Percentiles rank a stretch among this genome's conserved stretches.
Evolutionary conservation across 2,113 vertebrate genomes (phyloP).

Genomic region (Pomatorhinus ruficollis): DNA sequence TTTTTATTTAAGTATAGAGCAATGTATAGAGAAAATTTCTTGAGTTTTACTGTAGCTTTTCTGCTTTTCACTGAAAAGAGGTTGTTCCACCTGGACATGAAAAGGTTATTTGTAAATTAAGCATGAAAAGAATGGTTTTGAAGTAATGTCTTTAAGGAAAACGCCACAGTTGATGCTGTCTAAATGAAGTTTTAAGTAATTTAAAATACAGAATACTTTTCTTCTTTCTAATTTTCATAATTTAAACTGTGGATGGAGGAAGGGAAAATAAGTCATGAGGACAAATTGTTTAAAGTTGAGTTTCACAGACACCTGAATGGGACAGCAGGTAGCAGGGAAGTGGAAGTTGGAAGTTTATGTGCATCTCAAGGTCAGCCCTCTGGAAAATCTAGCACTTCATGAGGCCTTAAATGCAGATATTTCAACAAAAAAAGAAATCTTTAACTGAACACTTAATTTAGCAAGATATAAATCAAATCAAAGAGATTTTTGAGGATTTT

Average conservation of each 20-base stretch:
- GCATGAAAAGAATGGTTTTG: not conserved
- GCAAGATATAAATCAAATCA: not conserved
- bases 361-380: not conserved
- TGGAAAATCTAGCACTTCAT: not conserved
- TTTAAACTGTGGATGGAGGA: not conserved
- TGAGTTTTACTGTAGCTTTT: not conserved
- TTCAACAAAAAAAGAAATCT: not conserved
- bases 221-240: not conserved
- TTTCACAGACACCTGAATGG: not conserved
- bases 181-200: not conserved
- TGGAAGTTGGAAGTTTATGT: not conserved
- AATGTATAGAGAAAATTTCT: not conserved
- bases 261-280: accelerated
- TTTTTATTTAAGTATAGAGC: not conserved
- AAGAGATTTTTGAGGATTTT: not conserved
- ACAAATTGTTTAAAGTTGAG: not conserved
- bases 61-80: not conserved
- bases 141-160: not conserved
- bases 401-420: not conserved
- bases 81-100: not conserved
- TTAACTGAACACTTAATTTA: not conserved
- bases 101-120: not conserved
- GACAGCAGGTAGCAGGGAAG: not conserved
- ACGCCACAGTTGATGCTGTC: not conserved
- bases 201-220: not conserved